Base-by-base conservation (phyloP, 2,888 invertebrate genomes). In the Hoplodrina ambigua region DNA sequence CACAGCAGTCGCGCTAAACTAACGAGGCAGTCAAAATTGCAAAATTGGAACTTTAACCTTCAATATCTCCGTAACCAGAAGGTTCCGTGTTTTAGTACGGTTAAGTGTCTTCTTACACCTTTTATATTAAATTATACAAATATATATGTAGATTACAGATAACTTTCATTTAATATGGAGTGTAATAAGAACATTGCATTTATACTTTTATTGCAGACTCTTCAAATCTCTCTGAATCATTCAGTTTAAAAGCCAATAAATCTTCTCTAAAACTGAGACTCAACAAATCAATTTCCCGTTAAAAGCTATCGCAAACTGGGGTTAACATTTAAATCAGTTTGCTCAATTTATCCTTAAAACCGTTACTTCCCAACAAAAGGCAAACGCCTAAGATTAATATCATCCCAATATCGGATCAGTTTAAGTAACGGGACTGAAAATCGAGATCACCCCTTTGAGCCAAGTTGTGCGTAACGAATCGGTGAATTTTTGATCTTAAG, bases 401-500 rank as follows among this genome's bases (percentile, higher is more conserved):
- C 87, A 84, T 85, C 82, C 87, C 89, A 87, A 93, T 92, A 92
- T 89, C 90, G 87, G 90, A 91, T 90, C 88, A 89, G 86, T 49
- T 50, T 85, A 87, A 86, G 86, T 88, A 91, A 89, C 90, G 88
- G 88, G 86, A 89, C 88, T 81, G 88, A 89, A 88, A 89, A 92
- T 91, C 89, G 89, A 82, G 78, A 64, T 77, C 87, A 89, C 89
- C 93, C 93, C 93, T 92, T 88, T 81, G 86, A 84, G 86, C 86
- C 87, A 87, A 88, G 82, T 91, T 87, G 89, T 86, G 88, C 88
- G 92, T 89, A 91, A 91, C 90, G 90, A 89, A 90, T 89, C 86
- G 90, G 87, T 93, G 93, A 93, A 93, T 93, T 93, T 93, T 93
- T 93, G 93, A 93, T 93, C 92, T 87, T 70, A 76, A 54, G 66